These are phyloP conservation scores for Apodemus sylvaticus DNA, from an alignment of 2,113 vertebrate genomes.

Conservation along the genomic window DNA sequence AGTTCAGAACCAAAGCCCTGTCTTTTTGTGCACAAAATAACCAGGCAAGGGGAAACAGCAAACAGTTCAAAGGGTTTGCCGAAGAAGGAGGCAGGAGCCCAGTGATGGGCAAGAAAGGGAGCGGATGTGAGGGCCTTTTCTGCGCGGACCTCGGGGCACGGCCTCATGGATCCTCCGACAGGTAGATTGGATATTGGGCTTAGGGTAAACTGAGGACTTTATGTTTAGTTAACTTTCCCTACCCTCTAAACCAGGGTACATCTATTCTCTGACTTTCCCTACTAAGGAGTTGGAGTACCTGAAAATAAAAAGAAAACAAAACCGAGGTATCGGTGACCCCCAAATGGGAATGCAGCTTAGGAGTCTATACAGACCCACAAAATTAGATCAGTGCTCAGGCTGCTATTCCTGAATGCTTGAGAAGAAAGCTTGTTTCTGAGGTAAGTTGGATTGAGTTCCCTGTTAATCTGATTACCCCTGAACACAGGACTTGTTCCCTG, in stretches of 20 bases:
- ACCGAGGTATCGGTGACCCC: not conserved
- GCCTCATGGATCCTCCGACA: no score
- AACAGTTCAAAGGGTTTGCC: not conserved
- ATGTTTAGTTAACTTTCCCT: not conserved
- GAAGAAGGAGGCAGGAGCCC: not conserved
- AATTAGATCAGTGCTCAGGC: not conserved
- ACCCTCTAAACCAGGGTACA: not conserved
- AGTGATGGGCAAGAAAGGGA: not conserved
- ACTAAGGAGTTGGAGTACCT: not conserved
- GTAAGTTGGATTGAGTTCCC: not conserved
- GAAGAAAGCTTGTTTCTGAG: constrained; percentile 35
- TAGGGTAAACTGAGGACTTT: not conserved
- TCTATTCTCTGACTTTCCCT: not conserved
- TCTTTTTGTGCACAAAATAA: constrained; percentile 22
- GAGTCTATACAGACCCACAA: not conserved
- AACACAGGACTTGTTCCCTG: constrained; percentile 24
- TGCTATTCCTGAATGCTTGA: constrained; percentile 44
- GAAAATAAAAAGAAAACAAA: constrained; percentile 15
- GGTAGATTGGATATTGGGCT: not conserved
- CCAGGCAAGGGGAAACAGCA: not conserved
- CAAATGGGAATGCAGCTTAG: not conserved
- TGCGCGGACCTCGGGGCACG: no score
- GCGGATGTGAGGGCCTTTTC: no score
- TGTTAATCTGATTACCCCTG: constrained; percentile 25
- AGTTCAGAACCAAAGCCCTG: not conserved